Evolutionary conservation across 2,113 vertebrate genomes (phyloP).

Genomic region (Sander lucioperca): DNA sequence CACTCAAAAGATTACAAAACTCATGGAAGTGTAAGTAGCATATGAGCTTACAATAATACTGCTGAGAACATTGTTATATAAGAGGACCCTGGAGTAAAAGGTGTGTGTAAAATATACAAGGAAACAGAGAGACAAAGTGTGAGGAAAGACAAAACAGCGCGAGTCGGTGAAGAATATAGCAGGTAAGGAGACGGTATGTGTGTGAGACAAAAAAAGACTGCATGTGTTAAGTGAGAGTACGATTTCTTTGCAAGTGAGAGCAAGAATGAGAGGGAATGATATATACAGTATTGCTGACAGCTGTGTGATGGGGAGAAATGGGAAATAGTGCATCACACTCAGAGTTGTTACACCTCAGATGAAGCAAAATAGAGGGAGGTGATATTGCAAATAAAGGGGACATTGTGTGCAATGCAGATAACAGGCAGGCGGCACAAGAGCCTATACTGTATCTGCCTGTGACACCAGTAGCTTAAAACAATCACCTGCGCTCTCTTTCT

Average conservation of each 20-base stretch:
- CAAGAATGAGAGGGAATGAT: slow-evolving; percentile 60
- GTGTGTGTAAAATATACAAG: not conserved
- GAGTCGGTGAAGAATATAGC: slow-evolving; percentile 12
- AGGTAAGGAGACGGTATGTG: slow-evolving; percentile 15
- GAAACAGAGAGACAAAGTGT: slow-evolving; percentile 31
- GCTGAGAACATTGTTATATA: slow-evolving; percentile 28
- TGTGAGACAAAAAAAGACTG: slow-evolving; percentile 12
- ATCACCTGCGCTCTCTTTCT: slow-evolving; percentile 67
- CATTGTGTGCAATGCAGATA: slow-evolving; percentile 72
- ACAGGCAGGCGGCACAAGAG: slow-evolving; percentile 62
- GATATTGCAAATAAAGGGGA: slow-evolving; percentile 74
- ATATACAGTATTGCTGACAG: slow-evolving; percentile 70
- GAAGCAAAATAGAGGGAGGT: slow-evolving; percentile 66
- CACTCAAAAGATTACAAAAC: slow-evolving; percentile 46
- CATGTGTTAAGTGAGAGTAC: slow-evolving; percentile 40
- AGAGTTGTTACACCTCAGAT: slow-evolving; percentile 67
- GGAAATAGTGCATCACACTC: slow-evolving; percentile 62
- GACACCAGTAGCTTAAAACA: slow-evolving; percentile 72
- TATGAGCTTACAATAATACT: slow-evolving; percentile 20
- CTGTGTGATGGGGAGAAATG: slow-evolving; percentile 60
- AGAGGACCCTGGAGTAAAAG: slow-evolving; percentile 16
- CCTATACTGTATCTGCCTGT: slow-evolving; percentile 69
- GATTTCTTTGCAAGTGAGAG: slow-evolving; percentile 22
- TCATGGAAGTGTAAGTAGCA: not conserved
- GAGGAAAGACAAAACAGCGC: slow-evolving; percentile 5